phyloP scores from a whole-genome alignment of 2,113 vertebrate species.

The Apodemus speciosus region DNA sequence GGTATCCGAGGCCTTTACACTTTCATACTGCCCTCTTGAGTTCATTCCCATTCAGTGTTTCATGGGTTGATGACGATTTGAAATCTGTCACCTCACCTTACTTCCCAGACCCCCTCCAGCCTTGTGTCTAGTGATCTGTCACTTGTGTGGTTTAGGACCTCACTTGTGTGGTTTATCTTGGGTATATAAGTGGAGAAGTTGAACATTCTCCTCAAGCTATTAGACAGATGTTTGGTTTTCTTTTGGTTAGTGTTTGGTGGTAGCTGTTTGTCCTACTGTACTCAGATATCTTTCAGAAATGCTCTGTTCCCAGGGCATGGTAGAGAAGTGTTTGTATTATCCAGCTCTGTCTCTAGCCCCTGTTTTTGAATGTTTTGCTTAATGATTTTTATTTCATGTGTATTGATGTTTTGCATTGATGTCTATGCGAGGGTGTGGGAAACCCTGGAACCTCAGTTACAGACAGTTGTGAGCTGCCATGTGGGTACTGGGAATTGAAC shows the following conservation, averaged over 20 bases:
- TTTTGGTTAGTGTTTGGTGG: not conserved
- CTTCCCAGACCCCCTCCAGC: not conserved
- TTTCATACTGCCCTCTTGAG: not conserved
- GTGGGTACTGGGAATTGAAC: not conserved
- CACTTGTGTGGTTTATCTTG: not conserved
- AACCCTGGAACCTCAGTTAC: not conserved
- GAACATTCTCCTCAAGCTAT: not conserved
- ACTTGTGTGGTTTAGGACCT: not conserved
- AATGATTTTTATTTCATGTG: not conserved
- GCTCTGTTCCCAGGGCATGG: not conserved
- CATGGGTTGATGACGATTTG: not conserved
- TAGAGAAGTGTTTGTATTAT: not conserved
- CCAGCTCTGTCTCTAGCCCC: not conserved
- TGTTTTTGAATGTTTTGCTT: not conserved
- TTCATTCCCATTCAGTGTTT: rapidly evolving
- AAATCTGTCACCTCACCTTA: not conserved
- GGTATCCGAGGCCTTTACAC: not conserved
- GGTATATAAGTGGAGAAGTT: not conserved
- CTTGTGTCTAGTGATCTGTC: not conserved
- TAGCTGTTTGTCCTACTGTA: not conserved
- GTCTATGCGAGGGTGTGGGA: not conserved
- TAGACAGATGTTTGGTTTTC: not conserved
- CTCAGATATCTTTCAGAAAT: not conserved
- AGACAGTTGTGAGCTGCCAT: not conserved
- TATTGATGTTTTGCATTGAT: not conserved